phyloP scores from a whole-genome alignment of 2,797 vertebrate species.

The Chromis chromis region DNA sequence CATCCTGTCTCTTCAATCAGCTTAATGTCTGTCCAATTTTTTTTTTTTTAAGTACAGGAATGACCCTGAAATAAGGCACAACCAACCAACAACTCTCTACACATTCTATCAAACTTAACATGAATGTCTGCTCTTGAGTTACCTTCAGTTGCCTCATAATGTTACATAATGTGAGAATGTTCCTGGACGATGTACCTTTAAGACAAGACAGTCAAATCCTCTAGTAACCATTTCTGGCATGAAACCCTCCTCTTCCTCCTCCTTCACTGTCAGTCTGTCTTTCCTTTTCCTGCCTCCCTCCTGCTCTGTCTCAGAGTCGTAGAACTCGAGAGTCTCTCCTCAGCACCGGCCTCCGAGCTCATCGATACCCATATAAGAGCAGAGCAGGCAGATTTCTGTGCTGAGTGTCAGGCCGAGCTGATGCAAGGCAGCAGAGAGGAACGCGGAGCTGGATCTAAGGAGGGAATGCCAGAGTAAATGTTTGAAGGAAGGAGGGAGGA shows the following conservation, averaged over 20 bases:
- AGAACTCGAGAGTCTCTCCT: conserved; percentile 38
- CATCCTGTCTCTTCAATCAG: neutral
- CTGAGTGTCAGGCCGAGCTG: conserved; percentile 53
- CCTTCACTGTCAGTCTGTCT: neutral
- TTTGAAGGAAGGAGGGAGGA: conserved; percentile 56
- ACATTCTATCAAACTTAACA: neutral
- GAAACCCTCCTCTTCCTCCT: conserved; percentile 21
- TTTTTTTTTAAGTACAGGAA: too few relatives aligned
- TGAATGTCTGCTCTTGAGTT: neutral
- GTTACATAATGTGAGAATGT: conserved; percentile 28
- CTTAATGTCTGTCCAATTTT: too few relatives aligned
- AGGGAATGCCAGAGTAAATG: conserved; percentile 62
- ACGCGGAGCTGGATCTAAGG: conserved; percentile 54
- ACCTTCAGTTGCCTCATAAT: conserved; percentile 2
- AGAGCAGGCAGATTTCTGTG: conserved; percentile 61
- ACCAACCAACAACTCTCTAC: neutral
- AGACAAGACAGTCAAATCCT: conserved; percentile 30
- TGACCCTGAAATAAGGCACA: neutral
- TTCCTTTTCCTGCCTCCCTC: neutral
- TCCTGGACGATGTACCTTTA: conserved; percentile 9
- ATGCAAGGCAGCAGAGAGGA: conserved; percentile 64
- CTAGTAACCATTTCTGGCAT: conserved; percentile 33
- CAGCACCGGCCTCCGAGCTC: conserved; percentile 35
- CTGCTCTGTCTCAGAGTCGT: conserved; percentile 12
- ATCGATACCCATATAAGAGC: conserved; percentile 79